These are phyloP conservation scores for Spinus olivaceus DNA, from an alignment of 2,797 vertebrate genomes.

Conservation along the genomic window DNA sequence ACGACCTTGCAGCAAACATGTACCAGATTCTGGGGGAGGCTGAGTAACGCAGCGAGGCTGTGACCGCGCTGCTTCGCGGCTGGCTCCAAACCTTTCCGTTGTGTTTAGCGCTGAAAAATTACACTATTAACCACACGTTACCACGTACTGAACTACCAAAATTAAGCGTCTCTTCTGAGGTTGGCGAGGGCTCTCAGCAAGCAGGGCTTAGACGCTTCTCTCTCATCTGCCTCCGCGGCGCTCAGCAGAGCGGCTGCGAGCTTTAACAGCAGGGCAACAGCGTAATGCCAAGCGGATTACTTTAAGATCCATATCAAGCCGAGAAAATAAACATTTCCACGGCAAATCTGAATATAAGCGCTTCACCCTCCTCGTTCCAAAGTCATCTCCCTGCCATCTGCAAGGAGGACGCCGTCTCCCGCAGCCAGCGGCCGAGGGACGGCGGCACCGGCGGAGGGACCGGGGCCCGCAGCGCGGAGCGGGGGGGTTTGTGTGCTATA, in stretches of 20 bases:
- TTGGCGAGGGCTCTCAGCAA: not conserved
- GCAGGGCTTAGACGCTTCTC: slow-evolving; percentile 5
- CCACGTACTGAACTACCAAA: not conserved
- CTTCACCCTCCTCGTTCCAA: not conserved
- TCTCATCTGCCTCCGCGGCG: not conserved
- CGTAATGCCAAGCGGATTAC: slow-evolving; percentile 63
- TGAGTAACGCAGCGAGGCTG: not conserved
- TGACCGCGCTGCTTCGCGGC: not conserved
- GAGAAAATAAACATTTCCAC: slow-evolving; percentile 47
- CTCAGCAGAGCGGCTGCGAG: slow-evolving; percentile 33
- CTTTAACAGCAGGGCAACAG: slow-evolving; percentile 42
- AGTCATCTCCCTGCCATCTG: not conserved
- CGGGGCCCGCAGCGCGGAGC: not conserved
- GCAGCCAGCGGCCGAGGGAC: not conserved
- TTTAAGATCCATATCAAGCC: slow-evolving; percentile 28
- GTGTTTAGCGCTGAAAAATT: not conserved
- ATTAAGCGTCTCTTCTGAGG: not conserved
- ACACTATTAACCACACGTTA: not conserved
- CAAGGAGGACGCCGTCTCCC: not conserved
- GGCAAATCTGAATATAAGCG: not conserved
- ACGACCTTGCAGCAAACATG: not conserved
- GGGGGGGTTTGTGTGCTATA: not conserved
- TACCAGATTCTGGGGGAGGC: not conserved
- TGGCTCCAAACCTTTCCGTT: not conserved
- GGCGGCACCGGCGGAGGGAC: not conserved